phyloP scores from a whole-genome alignment of 2,797 vertebrate species.

The Mormyrops boulengeri region DNA sequence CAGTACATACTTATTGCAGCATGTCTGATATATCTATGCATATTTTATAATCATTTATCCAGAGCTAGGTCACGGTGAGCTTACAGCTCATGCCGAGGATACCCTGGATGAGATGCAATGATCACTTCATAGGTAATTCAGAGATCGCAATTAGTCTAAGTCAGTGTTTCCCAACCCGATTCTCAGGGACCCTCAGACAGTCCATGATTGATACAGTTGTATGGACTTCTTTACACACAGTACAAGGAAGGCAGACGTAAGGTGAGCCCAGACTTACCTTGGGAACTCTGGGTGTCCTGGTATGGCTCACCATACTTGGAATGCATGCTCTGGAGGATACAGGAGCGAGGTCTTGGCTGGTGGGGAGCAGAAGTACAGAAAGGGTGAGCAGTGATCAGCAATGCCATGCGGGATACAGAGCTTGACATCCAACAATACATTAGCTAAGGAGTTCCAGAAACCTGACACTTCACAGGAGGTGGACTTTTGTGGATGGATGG shows the following conservation, averaged over 20 bases:
- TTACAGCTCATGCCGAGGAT: not conserved
- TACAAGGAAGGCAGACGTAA: not conserved
- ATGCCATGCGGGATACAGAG: not conserved
- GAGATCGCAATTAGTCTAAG: not conserved
- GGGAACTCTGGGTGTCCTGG: constrained; percentile 89
- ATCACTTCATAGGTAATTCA: not conserved
- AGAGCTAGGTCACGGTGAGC: not conserved
- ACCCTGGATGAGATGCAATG: not conserved
- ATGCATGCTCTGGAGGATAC: constrained; percentile 82
- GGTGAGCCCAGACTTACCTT: constrained; percentile 66
- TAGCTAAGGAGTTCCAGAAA: not conserved
- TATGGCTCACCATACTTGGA: constrained; percentile 84
- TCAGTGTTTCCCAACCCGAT: not conserved
- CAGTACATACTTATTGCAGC: not conserved
- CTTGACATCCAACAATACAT: not conserved
- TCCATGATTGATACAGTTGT: not conserved
- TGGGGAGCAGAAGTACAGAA: constrained; percentile 37
- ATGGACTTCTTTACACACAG: not conserved
- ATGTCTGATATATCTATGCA: not conserved
- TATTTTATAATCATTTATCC: not conserved
- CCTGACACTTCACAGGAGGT: not conserved
- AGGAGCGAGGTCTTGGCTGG: constrained; percentile 84
- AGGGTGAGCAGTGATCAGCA: not conserved
- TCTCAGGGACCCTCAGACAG: not conserved
- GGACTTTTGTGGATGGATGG: not conserved